Base-by-base conservation (phyloP, 2,113 vertebrate species). In the Xiphophorus maculatus region DNA sequence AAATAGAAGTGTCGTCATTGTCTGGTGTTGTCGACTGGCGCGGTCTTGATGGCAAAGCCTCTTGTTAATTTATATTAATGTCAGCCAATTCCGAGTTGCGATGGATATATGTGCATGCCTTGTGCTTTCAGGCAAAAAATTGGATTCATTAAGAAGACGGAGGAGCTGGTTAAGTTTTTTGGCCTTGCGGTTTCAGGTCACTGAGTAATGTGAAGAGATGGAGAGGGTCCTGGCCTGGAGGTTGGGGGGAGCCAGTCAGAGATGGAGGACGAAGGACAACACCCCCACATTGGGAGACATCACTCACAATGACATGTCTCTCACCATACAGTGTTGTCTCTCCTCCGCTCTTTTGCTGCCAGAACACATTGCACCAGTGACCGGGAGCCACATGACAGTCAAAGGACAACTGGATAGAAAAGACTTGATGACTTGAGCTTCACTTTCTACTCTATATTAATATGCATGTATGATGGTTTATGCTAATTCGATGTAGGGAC, bases 11-110 rank as follows among this genome's bases (percentile, higher is more conserved):
- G 42, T 69, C 90, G 85, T 78, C 77, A 69, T 77, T 48, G 67
- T 85, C 81, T 76, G 73, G 77, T 81, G 71, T 84, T 76, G 81
- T 85, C 64, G 74, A 74, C 76, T 77, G 77, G 87, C 63, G 71
- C 63, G 28, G 76, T 73, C 85, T 88, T 87, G 87, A 90, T 84
- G 72, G 80, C 27, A 25, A 73, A 61, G 71, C 87, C 83, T 84
- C 80, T 82, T 93, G 90, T 93, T 95, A 91, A 94, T 94, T 94
- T 93, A 88, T 93, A 92, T 93, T 94, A 93, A 94, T 93, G 91
- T 92, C 92, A 91, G 87, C 91, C 92, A 87, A 94, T 94, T 94
- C 93, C 80, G 85, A 88, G 80, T 83, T 77, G 83, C 85, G 75
- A 82, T 92, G 87, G 90, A 95, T 91, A 88, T 88, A 89, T 82